Conservation (phyloP, 1,140 invertebrate species). For the Paraescarpia echinospica region DNA sequence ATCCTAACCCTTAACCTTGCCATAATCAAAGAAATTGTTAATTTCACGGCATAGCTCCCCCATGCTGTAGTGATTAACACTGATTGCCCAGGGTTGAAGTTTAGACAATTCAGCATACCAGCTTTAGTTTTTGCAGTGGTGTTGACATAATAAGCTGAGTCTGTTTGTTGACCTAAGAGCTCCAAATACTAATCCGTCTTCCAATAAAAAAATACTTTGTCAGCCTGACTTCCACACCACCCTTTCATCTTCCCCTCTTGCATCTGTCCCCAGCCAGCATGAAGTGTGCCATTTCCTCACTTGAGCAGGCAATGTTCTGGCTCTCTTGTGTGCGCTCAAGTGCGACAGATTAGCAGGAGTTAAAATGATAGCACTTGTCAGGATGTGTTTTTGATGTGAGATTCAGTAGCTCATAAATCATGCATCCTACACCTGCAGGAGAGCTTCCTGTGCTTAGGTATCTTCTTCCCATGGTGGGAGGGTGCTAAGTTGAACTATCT, state of each 20-base stretch:
- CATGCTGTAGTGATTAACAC: neutral
- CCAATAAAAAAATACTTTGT: neutral
- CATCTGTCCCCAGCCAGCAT: neutral
- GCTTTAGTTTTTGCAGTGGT: neutral
- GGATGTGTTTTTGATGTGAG: neutral
- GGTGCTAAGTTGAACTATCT: neutral
- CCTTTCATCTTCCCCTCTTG: neutral
- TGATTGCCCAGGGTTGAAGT: neutral
- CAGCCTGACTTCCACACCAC: neutral
- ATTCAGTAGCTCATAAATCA: neutral
- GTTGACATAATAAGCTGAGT: neutral
- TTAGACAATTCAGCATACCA: neutral
- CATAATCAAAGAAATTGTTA: neutral
- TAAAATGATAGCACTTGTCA: neutral
- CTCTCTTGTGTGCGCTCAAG: neutral
- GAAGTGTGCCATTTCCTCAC: neutral
- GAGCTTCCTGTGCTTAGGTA: neutral
- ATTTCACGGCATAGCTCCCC: neutral
- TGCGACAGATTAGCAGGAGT: neutral
- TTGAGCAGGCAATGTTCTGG: neutral
- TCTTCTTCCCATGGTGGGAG: neutral
- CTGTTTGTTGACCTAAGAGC: neutral
- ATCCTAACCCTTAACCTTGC: neutral
- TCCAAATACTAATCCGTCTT: neutral
- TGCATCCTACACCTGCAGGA: neutral